Conservation (phyloP, 2,113 vertebrate genomes). For the Oceanodroma tethys region DNA sequence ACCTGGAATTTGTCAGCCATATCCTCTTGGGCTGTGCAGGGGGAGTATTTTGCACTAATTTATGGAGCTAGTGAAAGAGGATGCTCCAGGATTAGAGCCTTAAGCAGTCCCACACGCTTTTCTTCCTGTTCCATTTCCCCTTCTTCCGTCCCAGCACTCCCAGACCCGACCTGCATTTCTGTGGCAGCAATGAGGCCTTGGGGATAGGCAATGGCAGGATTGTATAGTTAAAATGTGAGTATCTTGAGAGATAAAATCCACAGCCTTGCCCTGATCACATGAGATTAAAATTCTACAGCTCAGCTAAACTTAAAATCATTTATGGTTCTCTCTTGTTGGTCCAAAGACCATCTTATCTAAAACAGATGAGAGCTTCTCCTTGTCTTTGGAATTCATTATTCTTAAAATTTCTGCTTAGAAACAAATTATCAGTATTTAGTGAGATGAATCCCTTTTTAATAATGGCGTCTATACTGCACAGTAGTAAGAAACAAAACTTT, state of each 20-base stretch:
- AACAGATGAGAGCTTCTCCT: neutral
- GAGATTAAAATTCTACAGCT: neutral
- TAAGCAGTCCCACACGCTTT: neutral
- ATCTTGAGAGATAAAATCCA: neutral
- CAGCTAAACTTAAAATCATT: neutral
- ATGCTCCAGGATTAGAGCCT: neutral
- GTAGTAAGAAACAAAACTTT: neutral
- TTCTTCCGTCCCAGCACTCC: neutral
- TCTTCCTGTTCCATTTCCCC: neutral
- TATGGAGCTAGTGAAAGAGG: neutral
- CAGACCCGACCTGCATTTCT: neutral
- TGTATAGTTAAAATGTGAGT: neutral
- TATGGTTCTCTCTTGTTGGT: neutral
- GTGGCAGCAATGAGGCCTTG: neutral
- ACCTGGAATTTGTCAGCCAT: conserved; percentile 21
- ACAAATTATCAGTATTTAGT: neutral
- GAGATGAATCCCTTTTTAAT: neutral
- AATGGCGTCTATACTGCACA: neutral
- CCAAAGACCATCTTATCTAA: neutral
- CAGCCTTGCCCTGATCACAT: neutral
- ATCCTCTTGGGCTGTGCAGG: neutral
- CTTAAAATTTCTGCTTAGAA: neutral
- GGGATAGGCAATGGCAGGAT: neutral
- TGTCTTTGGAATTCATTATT: neutral
- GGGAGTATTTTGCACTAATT: neutral